Evolutionary conservation across 30 jellyfish, hydroid and myxozoan genomes (phyloP).

Genomic region (Rhopilema esculentum): DNA sequence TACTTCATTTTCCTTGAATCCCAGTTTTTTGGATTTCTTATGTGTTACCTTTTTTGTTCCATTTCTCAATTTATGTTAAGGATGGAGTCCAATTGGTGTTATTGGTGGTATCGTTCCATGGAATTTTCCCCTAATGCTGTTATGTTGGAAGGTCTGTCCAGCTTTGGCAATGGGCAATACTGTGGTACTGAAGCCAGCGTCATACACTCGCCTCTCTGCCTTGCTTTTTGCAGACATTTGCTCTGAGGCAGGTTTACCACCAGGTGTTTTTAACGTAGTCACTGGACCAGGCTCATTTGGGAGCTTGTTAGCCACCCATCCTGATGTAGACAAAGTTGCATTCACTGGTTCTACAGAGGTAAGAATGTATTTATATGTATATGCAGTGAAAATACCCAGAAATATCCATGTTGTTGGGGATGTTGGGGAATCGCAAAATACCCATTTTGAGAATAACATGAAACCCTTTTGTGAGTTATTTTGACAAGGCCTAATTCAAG

Average conservation of each 20-base stretch:
- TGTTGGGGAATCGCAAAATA: no score
- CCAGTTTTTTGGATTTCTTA: no score
- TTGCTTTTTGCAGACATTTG: slow-evolving; percentile 96
- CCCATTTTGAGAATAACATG: no score
- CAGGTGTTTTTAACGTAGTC: slow-evolving; percentile 98
- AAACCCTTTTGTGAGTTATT: no score
- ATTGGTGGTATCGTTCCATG: slow-evolving; percentile 98
- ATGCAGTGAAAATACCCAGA: no score
- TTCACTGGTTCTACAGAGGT: slow-evolving; percentile 99
- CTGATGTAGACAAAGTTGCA: slow-evolving; percentile 93
- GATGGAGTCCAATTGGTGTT: slow-evolving; percentile 94
- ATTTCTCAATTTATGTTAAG: slow-evolving; percentile 44
- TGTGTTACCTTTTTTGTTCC: no score
- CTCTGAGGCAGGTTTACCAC: slow-evolving; percentile 99
- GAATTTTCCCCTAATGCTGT: slow-evolving; percentile 97
- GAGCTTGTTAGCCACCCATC: slow-evolving; percentile 89
- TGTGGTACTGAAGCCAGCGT: slow-evolving; percentile 90
- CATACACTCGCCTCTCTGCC: slow-evolving; percentile 90
- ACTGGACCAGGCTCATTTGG: slow-evolving; percentile 99
- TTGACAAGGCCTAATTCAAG: slow-evolving; percentile 28
- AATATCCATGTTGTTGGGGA: no score
- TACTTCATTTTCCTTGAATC: no score
- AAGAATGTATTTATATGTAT: no score
- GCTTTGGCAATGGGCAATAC: slow-evolving; percentile 99
- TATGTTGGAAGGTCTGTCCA: slow-evolving; percentile 97